A percentile compares a stretch with the other conserved stretches of the same genome.
Evolutionary conservation across 1,140 invertebrate genomes (phyloP).

Genomic region (Cardiocondyla obscurior): DNA sequence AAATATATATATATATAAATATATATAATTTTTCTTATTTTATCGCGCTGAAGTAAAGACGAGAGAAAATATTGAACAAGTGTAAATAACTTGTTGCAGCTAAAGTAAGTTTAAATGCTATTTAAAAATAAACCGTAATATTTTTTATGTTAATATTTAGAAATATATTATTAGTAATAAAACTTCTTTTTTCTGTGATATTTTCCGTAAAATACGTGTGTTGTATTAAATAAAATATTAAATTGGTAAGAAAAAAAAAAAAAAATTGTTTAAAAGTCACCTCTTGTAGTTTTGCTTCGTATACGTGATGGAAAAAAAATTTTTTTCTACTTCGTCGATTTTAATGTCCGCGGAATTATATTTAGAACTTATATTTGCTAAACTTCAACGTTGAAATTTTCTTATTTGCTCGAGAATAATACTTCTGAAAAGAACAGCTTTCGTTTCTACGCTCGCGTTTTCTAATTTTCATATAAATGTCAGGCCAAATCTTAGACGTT

Average conservation of each 20-base stretch:
- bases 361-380: background rate
- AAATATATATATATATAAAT: no score
- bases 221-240: background rate
- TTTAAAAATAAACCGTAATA: background rate
- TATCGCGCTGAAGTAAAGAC: background rate
- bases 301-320: background rate
- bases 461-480: slow-evolving; percentile 43
- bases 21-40: background rate
- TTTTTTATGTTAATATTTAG: background rate
- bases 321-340: background rate
- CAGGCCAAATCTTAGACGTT: background rate
- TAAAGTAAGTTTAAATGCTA: background rate
- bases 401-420: background rate
- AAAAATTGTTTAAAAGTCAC: no score
- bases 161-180: background rate
- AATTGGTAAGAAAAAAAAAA: background rate
- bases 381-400: background rate
- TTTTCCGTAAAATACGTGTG: background rate
- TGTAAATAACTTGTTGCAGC: background rate
- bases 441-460: background rate
- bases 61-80: background rate
- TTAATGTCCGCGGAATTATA: background rate
- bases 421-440: no score
- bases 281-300: background rate
- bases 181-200: background rate